These are phyloP conservation scores for Oophaga sylvatica DNA, from an alignment of 2,797 vertebrate genomes.

Conservation along the genomic window DNA sequence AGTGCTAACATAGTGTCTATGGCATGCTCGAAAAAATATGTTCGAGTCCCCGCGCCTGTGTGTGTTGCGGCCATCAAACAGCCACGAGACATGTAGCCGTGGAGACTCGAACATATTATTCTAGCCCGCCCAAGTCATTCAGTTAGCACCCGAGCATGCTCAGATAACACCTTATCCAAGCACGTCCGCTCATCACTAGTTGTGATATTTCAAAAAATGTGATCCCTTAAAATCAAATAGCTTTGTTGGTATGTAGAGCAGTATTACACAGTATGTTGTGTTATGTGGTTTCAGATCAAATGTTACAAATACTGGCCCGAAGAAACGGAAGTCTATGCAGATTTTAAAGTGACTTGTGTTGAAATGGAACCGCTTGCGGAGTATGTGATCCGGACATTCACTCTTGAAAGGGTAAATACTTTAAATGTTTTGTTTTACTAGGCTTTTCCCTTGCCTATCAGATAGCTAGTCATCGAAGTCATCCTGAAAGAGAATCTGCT, in stretches of 20 bases:
- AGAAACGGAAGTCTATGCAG: slow-evolving; percentile 95
- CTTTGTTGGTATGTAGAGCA: neutral
- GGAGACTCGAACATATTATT: no score
- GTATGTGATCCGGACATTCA: slow-evolving; percentile 97
- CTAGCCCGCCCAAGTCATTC: no score
- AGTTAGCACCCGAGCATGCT: no score
- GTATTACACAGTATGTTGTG: neutral
- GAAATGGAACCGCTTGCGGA: slow-evolving; percentile 97
- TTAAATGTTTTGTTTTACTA: neutral
- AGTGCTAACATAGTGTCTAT: no score
- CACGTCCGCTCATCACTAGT: no score
- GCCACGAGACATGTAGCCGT: no score
- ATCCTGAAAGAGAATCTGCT: neutral
- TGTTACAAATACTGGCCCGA: slow-evolving; percentile 99
- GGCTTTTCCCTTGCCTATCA: neutral
- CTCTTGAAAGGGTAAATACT: slow-evolving; percentile 89
- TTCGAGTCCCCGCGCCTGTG: no score
- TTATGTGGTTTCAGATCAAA: slow-evolving; percentile 82
- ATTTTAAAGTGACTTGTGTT: slow-evolving; percentile 97
- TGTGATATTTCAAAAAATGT: no score
- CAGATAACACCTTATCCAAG: no score
- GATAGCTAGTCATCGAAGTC: neutral
- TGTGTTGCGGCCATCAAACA: no score
- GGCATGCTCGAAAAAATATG: no score
- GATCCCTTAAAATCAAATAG: neutral